Base-by-base conservation (phyloP, 2,797 vertebrate genomes). In the Kryptopterus vitreolus region DNA sequence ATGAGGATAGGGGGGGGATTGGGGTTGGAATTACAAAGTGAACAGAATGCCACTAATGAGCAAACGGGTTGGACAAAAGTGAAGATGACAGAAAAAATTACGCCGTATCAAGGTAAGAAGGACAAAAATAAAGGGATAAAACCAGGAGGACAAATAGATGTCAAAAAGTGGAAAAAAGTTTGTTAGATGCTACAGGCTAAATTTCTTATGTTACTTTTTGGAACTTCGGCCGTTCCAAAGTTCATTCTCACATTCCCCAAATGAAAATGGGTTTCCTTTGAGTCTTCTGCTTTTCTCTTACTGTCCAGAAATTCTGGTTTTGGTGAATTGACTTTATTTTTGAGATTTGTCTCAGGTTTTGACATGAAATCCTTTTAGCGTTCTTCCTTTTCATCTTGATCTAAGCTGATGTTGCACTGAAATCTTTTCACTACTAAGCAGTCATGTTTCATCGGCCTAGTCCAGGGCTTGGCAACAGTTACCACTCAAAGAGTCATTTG, bases 21-120 rank as follows among this genome's bases (percentile, higher is more conserved):
- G 85, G 89, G 88, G 83, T 89, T 90, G 84, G 87, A 75, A 79
- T 75, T 46, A 77, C 38, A 79, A 75, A 79, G 77, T 88, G 90
- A 89, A 87, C 88, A 87, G 84, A 89, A 88, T 86, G 88, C 77
- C 79, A 81, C 88, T 90, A 90, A 92, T 87, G 85, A 87, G 87
- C 53, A 77, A 84, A 83, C 79, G 83, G 81, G 78, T 75, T 71
- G 80, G 78, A 86, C 63, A 58, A 78, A 84, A 86, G 70, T 83
- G 84, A 35, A 63, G 61, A 65, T 81, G 82, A 89, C 53, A 80
- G 82, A 76, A 79, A 7, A 77, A 71, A 89, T 84, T 66, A 75
- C 58, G 31, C 26, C 74, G 35, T 69, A 77, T 61, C n/a, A 76
- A 73, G 68, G 52, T 63, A 82, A 80, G 53, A 73, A 81, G 62